Conservation (phyloP, 2,113 vertebrate genomes). For the Brachirus orientalis region DNA sequence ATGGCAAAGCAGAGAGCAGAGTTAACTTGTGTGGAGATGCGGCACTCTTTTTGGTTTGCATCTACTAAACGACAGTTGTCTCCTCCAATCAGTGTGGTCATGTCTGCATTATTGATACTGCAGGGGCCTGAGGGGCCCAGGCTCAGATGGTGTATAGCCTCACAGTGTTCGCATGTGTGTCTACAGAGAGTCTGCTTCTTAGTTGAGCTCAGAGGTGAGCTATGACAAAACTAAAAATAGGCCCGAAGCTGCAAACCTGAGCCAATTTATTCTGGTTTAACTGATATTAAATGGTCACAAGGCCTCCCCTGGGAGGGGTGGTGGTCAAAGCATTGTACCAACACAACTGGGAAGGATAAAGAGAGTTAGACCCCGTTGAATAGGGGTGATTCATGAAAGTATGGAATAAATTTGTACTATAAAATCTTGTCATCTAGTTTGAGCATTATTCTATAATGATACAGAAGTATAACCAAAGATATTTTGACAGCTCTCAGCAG, state of each 20-base stretch:
- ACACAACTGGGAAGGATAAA: neutral
- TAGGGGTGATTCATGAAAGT: constrained; percentile 28
- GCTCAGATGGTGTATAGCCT: constrained; percentile 82
- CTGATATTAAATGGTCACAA: constrained; percentile 82
- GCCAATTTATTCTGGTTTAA: constrained; percentile 70
- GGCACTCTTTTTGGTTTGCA: constrained; percentile 80
- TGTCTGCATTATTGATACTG: constrained; percentile 89
- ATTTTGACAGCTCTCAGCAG: neutral
- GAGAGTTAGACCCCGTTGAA: constrained; percentile 49
- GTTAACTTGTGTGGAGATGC: constrained; percentile 76
- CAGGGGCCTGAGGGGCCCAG: constrained; percentile 77
- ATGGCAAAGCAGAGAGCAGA: constrained; percentile 81
- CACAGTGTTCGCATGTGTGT: constrained; percentile 78
- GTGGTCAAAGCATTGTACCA: constrained; percentile 76
- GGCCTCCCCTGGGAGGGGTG: constrained; percentile 76
- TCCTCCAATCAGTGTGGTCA: constrained; percentile 90
- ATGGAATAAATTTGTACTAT: too few species aligned
- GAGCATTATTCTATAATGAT: too few species aligned
- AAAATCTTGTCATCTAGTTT: too few species aligned
- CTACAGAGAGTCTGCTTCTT: constrained; percentile 65
- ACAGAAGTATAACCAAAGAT: too few species aligned
- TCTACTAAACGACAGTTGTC: constrained; percentile 89
- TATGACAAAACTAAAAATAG: constrained; percentile 52
- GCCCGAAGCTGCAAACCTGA: constrained; percentile 47
- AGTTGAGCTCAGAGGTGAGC: constrained; percentile 48